Evolutionary conservation across 2,888 invertebrate species (phyloP), one percentile per base, ranked within the genome.

Genomic region (Drosophila phalerata): DNA sequence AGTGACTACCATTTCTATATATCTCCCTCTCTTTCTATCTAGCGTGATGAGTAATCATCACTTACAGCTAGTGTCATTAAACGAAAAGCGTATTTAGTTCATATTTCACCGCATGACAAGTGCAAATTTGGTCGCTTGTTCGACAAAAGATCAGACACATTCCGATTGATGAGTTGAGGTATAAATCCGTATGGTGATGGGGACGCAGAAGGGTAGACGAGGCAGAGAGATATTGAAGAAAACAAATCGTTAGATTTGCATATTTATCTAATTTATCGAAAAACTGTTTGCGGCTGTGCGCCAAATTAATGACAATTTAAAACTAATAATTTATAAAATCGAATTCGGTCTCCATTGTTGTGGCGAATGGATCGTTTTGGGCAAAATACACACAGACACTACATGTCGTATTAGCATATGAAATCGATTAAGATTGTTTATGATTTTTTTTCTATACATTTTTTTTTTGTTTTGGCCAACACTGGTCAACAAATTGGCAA

Each of bases 291-390:
- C 57, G 74, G 69, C 72, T 72, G 64, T 65, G 72, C 69, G 80
- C 69, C 76, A 77, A 87, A 87, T 88, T 86, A 88, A 87, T 87
- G 89, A 68, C 87, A 72, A 85, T 88, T 87, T 88, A 87, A 83
- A 85, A 81, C 74, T 86, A 86, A 86, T 86, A 86, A 88, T 73
- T 86, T 86, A 86, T 84, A 75, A 86, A 88, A 88, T 81, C 85
- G 71, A 79, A 81, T 85, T 76, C 79, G 57, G 60, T 38, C 10
- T 45, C 48, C 32, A 32, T 47, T 53, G 60, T 56, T 56, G 40
- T 38, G 49, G 42, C 17, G 10, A 19, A 53, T 45, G 53, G 19
- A 62, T 47, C 52, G 61, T 45, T 62, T 61, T 65, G 28, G 47
- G 45, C 30, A 48, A 52, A 34, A 34, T 32, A 32, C 15, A 30